Percentiles rank a stretch among this genome's conserved stretches.
Conservation (phyloP, 2,113 vertebrate genomes). For the Dromas ardeola region DNA sequence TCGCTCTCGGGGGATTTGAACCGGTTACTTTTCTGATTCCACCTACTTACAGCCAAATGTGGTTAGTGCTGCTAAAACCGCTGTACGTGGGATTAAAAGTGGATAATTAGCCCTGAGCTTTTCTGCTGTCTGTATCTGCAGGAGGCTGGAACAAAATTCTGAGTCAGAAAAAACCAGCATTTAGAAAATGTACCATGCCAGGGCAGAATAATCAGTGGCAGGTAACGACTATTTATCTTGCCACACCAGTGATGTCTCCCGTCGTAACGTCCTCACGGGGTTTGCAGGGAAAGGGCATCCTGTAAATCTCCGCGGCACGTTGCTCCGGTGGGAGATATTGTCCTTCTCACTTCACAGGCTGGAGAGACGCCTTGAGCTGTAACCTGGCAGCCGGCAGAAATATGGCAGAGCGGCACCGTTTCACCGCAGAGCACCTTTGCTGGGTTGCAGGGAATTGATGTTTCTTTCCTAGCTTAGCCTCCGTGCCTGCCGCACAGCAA, state of each 20-base stretch:
- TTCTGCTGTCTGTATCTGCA: slow-evolving; percentile 26
- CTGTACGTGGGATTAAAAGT: not conserved
- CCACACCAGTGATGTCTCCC: not conserved
- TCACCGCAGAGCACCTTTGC: not conserved
- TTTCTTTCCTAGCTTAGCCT: not conserved
- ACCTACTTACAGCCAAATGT: not conserved
- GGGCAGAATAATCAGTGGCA: not conserved
- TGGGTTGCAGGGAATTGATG: not conserved
- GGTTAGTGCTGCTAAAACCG: not conserved
- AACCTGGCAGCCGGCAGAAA: not conserved
- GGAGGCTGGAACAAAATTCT: slow-evolving; percentile 11
- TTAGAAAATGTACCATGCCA: not conserved
- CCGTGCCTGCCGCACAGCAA: fast-evolving
- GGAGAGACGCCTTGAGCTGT: not conserved
- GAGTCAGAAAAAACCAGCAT: slow-evolving; percentile 32
- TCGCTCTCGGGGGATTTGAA: not conserved
- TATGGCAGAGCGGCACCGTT: not conserved
- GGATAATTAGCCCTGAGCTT: slow-evolving; percentile 22
- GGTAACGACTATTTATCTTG: not conserved
- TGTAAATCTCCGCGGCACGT: not conserved
- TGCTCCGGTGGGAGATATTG: not conserved
- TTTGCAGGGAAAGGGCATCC: not conserved
- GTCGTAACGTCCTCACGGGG: fast-evolving
- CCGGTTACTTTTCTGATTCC: not conserved
- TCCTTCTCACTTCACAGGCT: not conserved